Evolutionary conservation across 30 jellyfish, hydroid and myxozoan genomes (phyloP).

Genomic region (Turritopsis rubra): DNA sequence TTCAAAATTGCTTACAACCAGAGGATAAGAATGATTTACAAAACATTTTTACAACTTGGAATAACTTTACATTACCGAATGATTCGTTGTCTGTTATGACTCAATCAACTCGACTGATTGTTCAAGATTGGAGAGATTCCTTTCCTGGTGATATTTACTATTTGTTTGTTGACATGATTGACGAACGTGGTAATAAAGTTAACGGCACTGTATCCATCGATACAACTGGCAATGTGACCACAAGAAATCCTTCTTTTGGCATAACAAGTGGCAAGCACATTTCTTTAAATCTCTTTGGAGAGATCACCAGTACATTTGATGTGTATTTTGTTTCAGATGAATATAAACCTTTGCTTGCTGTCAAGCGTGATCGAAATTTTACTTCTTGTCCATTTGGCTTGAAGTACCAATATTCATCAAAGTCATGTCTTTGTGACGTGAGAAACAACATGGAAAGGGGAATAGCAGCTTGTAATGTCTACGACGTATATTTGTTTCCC

Average conservation of each 20-base stretch:
- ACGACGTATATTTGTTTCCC: neutral
- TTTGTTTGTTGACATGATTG: neutral
- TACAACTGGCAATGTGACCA: neutral
- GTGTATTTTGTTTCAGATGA: neutral
- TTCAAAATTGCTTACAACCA: conserved; percentile 14
- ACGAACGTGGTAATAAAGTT: conserved; percentile 23
- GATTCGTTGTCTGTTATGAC: neutral
- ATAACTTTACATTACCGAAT: neutral
- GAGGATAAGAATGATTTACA: neutral
- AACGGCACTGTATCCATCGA: neutral
- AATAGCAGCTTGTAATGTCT: neutral
- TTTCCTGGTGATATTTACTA: conserved; percentile 4
- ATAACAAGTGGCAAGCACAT: neutral
- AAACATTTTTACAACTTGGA: conserved; percentile 18
- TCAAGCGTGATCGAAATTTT: neutral
- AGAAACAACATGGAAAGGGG: neutral
- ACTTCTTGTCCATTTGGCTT: conserved; percentile 7
- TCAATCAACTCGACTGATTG: neutral
- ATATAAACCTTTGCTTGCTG: neutral
- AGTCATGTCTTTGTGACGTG: neutral
- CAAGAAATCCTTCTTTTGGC: neutral
- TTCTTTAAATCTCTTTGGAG: neutral
- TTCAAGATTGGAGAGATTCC: neutral
- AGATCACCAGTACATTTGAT: neutral
- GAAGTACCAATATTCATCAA: neutral